Evolutionary conservation across 2,888 invertebrate genomes (phyloP), one percentile per base, ranked within the genome.

Genomic region (Drosophila villosipedis): DNA sequence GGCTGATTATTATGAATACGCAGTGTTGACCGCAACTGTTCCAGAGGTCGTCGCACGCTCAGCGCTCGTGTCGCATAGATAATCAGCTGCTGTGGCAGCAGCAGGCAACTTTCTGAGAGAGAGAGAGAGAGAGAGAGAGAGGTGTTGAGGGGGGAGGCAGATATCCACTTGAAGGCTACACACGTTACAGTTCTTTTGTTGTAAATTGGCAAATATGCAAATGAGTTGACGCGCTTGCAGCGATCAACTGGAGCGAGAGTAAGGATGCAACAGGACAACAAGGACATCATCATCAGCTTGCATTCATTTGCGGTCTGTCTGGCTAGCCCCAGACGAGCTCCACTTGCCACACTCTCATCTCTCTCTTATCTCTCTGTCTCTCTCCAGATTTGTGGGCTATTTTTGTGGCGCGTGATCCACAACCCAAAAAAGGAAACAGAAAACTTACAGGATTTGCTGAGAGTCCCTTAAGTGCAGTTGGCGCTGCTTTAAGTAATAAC

Each of bases 141-240:
- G 37, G 19, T 14, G 14, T 19, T 30, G n/a, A 28, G 3, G 3
- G 28, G 3, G 43, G n/a, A 1, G 22, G 59, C 19, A 19, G 55
- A 28, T 50, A 53, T 60, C n/a, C 64, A 43, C 75, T 79, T 53
- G 68, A 60, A 75, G 80, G 80, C 80, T 54, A 68, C 66, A 79
- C 88, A 83, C 82, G 78, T 89, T 84, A 80, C 83, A 77, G 55
- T 82, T 89, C 90, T 81, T 79, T 78, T 83, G 82, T 84, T 82
- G 78, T 80, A 87, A 91, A 91, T 91, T 88, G 88, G 80, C 87
- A 89, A 91, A 91, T 91, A 91, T 91, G 92, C 90, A 91, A 91
- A 91, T 91, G 79, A 91, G 89, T 70, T 78, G 82, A 78, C 78
- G 72, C 74, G 68, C 78, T 70, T 66, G 68, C 75, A 73, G 55